Evolutionary conservation across 2,888 invertebrate species (phyloP), one percentile per base, ranked within the genome.

Genomic region (Sphaerophoria taeniata): DNA sequence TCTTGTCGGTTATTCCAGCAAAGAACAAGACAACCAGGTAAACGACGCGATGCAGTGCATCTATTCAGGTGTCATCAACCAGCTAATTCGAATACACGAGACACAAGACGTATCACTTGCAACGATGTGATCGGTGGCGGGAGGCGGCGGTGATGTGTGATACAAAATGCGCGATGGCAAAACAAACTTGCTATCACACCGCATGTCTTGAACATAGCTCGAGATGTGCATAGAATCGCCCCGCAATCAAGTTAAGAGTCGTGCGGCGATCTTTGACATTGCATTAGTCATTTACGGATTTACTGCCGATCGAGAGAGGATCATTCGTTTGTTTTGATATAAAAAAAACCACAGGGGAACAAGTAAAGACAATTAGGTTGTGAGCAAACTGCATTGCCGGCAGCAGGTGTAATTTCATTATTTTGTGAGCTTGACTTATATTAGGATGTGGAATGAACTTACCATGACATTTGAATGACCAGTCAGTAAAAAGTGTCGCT

Each of bases 51-150:
- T 24, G 43, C 36, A 58, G 31, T 24, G 58, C 43, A 65, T 58
- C 24, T 33, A 70, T 63, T 60, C 39, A 79, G 70, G 65, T 84
- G 83, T 84, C 83, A 84, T 84, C 83, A 84, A 65, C 83, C 71
- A 67, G 45, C 60, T 33, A 63, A 33, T 69, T 24, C 7, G 43
- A 16, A 51, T n/a, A 16, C 31, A 47, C 31, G 36, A 51, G 36
- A 24, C 24, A 24, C 24, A 24, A 2, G 24, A 24, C 24, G 2
- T 24, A 24, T 24, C 24, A 24, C 2, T 24, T 24, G 24, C 24
- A 24, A 24, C 24, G 24, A 24, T 74, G 47, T 6, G 36, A 24
- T 24, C 24, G 1, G 24, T 24, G 24, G 24, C n/a, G n/a, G n/a
- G n/a, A n/a, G n/a, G n/a, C 24, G 24, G 24, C 24, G 24, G 24